These are phyloP conservation scores for Tetragonula clypearis DNA, from an alignment of 1,140 invertebrate genomes.

Conservation along the genomic window DNA sequence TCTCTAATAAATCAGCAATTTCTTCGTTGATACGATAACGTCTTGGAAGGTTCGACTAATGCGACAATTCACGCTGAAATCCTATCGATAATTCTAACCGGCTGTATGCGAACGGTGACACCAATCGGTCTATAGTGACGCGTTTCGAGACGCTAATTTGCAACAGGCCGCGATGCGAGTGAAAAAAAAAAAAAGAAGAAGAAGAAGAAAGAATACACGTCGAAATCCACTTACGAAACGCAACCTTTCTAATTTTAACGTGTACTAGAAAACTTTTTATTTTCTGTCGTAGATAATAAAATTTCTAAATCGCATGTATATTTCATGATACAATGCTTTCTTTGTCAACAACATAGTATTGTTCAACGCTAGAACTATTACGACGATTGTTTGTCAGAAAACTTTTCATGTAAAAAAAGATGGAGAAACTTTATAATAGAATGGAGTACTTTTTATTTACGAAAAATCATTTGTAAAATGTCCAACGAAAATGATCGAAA, in stretches of 20 bases:
- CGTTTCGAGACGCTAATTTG: background rate
- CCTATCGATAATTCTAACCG: background rate
- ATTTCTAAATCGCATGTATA: too few relatives aligned
- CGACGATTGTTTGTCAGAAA: too few relatives aligned
- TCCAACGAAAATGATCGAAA: too few relatives aligned
- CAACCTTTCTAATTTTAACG: too few relatives aligned
- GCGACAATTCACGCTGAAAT: background rate
- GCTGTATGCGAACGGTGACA: background rate
- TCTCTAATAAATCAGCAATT: slow-evolving; percentile 25
- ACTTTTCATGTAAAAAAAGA: too few relatives aligned
- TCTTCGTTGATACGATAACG: background rate
- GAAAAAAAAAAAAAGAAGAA: background rate
- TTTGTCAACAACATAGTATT: background rate
- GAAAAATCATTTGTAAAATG: too few relatives aligned
- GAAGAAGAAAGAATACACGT: background rate
- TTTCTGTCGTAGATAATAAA: too few relatives aligned
- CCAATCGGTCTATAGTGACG: background rate
- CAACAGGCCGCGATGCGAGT: background rate
- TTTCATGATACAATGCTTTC: background rate
- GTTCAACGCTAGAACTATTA: too few relatives aligned
- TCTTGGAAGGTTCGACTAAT: background rate
- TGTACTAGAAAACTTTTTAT: too few relatives aligned
- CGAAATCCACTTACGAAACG: background rate
- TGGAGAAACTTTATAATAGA: too few relatives aligned
- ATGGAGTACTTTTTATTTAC: too few relatives aligned